Conservation (phyloP, 2,888 invertebrate genomes). For the Ceriagrion tenellum region DNA sequence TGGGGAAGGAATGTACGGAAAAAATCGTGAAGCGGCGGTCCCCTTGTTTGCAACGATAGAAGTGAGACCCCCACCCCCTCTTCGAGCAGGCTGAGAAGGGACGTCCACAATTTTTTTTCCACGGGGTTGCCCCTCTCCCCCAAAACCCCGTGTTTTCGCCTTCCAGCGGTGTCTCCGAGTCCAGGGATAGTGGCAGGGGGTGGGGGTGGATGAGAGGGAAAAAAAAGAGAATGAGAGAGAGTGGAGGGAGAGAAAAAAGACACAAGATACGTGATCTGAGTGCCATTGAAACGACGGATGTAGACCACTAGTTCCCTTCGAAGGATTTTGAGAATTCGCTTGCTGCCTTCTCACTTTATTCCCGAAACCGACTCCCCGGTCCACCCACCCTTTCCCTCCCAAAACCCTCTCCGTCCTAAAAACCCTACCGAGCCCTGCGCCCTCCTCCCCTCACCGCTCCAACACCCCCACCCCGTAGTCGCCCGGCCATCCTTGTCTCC, state of each 20-base stretch:
- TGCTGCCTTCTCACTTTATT: slow-evolving; percentile 47
- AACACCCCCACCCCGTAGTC: background rate
- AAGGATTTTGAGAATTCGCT: slow-evolving; percentile 61
- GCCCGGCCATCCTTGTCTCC: slow-evolving; percentile 57
- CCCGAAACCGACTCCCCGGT: slow-evolving; percentile 1
- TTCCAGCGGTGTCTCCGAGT: background rate
- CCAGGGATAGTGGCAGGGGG: background rate
- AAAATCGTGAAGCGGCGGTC: background rate
- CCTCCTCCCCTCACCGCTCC: background rate
- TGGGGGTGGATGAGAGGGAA: no score
- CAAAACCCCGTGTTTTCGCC: background rate
- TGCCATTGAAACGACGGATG: slow-evolving; percentile 62
- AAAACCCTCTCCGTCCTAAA: background rate
- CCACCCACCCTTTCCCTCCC: background rate
- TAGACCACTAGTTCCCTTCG: slow-evolving; percentile 61
- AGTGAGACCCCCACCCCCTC: background rate
- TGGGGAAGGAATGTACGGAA: background rate
- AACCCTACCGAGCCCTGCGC: background rate
- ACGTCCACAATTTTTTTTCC: slow-evolving; percentile 8
- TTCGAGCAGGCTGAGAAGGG: no score
- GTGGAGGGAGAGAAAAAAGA: background rate
- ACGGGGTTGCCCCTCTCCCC: background rate
- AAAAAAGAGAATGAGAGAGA: background rate
- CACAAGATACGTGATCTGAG: slow-evolving; percentile 54
- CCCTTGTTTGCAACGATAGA: background rate